Conservation (phyloP, 2,113 vertebrate genomes). For the Raja brachyura region DNA sequence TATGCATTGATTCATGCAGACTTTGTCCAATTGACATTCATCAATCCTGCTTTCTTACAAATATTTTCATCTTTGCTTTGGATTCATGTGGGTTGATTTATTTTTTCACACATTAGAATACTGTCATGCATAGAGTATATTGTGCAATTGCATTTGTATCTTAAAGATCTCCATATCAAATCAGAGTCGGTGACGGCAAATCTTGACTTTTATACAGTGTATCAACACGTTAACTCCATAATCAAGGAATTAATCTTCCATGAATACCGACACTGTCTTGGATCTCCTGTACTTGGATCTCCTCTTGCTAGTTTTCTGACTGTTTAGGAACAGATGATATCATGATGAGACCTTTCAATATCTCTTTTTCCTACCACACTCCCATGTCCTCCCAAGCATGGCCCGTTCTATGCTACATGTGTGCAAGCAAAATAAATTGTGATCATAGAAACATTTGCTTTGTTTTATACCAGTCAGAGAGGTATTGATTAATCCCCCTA, state of each 20-base stretch:
- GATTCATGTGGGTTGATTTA: not conserved
- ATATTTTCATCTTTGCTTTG: not conserved
- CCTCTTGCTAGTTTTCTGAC: not conserved
- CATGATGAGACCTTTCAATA: not conserved
- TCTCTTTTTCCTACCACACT: not conserved
- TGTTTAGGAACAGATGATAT: not conserved
- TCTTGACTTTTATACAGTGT: not conserved
- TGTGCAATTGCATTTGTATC: not conserved
- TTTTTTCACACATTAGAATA: not conserved
- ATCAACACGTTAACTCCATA: not conserved
- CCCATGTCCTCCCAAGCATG: no score
- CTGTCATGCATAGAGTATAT: not conserved
- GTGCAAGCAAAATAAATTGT: not conserved
- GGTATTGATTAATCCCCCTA: not conserved
- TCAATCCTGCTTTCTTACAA: not conserved
- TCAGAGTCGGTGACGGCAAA: not conserved
- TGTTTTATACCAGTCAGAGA: not conserved
- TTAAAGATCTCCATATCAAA: constrained; percentile 1
- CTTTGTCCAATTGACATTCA: not conserved
- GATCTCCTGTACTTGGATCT: not conserved
- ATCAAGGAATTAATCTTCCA: not conserved
- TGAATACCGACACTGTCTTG: not conserved
- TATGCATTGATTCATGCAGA: not conserved
- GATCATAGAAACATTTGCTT: not conserved
- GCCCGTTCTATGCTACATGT: not conserved